Evolutionary conservation across 2,888 invertebrate genomes (phyloP), one percentile per base, ranked within the genome.

Genomic region (Baronia brevicornis): DNA sequence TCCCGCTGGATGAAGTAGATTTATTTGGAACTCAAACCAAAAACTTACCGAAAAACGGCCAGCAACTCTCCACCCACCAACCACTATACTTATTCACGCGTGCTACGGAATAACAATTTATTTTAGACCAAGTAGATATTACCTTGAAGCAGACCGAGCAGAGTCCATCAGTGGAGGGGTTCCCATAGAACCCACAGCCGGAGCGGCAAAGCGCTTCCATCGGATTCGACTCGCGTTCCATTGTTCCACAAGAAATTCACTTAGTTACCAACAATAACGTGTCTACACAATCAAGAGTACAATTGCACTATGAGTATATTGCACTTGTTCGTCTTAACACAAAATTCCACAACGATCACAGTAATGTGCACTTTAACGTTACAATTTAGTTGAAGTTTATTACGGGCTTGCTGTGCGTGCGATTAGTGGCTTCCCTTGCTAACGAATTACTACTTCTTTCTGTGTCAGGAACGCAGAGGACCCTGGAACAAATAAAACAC

Each of bases 81-180:
- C n/a, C n/a, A n/a, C n/a, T n/a, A n/a, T n/a, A n/a, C n/a, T n/a
- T n/a, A n/a, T n/a, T n/a, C n/a, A n/a, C n/a, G n/a, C n/a, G n/a
- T n/a, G n/a, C n/a, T n/a, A n/a, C n/a, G n/a, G n/a, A n/a, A n/a
- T n/a, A n/a, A n/a, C n/a, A n/a, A 24, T 3, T 22, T 13, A 28
- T 12, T 12, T 20, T 12, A 5, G 4, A 36, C 14, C 20, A 31
- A 21, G 26, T 9, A 4, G 46, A 59, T 25, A 14, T 75, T 84
- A 91, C 93, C 90, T 98, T 98, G 87, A 96, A 98, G 86, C 99
- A 99, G 67, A 98, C 92, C 60, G 98, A 98, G 86, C 99, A 99
- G 62, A 98, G 91, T 63, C 98, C 98, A 75, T 99, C 98, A 61
- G 96, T 97, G 59, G 97, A 94, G 48, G 97, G 94, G 73, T 95